Conservation (phyloP, 2,797 vertebrate genomes). For the Anomalospiza imberbis region DNA sequence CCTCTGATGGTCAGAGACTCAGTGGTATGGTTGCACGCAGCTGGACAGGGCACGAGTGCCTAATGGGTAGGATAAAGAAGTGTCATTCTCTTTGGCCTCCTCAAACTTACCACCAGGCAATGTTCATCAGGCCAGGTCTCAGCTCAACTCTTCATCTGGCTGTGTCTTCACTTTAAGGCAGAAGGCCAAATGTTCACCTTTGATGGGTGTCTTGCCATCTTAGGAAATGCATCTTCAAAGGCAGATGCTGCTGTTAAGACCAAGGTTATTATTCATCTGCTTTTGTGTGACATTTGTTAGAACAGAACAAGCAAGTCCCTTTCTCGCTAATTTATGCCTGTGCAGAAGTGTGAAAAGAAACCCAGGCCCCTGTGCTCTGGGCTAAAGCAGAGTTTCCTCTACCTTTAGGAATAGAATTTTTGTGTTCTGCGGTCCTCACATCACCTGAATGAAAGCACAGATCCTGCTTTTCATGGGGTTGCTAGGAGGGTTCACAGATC, state of each 20-base stretch:
- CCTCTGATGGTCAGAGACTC: background rate
- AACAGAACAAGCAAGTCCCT: background rate
- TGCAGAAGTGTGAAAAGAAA: background rate
- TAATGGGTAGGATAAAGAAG: background rate
- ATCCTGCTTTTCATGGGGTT: background rate
- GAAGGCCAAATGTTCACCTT: background rate
- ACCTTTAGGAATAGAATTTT: background rate
- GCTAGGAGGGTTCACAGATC: background rate
- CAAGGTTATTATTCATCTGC: background rate
- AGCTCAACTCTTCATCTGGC: background rate
- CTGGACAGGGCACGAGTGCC: fast-evolving
- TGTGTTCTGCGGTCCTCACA: background rate
- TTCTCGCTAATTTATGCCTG: background rate
- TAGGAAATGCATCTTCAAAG: background rate
- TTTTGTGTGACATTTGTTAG: background rate
- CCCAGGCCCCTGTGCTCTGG: background rate
- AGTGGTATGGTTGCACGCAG: fast-evolving
- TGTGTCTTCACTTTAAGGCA: background rate
- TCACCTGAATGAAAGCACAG: background rate
- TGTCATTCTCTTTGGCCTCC: background rate
- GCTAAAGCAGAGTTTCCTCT: background rate
- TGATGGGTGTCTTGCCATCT: background rate
- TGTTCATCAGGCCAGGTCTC: background rate
- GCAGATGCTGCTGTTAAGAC: background rate
- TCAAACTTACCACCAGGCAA: background rate